A percentile compares a stretch with the other conserved stretches of the same genome.
These are phyloP conservation scores for Adoxophyes honmai DNA, from an alignment of 1,140 invertebrate genomes.

Conservation along the genomic window DNA sequence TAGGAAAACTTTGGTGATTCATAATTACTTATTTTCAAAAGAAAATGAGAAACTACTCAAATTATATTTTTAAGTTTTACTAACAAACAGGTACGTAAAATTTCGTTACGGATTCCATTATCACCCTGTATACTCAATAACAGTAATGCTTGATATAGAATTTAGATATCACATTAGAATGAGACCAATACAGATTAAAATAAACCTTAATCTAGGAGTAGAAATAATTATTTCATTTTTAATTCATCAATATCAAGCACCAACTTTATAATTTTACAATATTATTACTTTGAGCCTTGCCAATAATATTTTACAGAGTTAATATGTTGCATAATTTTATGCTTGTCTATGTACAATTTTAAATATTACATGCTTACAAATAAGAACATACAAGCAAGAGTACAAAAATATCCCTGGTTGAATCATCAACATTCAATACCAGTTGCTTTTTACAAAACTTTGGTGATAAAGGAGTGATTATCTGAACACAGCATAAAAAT, in stretches of 20 bases:
- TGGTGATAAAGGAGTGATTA: no score
- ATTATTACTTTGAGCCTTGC: slow-evolving; percentile 2
- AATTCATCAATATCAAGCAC: slow-evolving; percentile 4
- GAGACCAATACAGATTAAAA: slow-evolving; percentile 10
- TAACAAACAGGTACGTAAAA: no score
- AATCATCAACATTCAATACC: no score
- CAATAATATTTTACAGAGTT: slow-evolving; percentile 6
- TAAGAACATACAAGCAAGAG: background rate
- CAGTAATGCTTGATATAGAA: background rate
- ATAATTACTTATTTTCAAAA: no score
- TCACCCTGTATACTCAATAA: background rate
- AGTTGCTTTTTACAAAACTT: no score
- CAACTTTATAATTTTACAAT: background rate
- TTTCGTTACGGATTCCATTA: no score
- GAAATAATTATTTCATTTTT: background rate
- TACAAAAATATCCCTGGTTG: no score
- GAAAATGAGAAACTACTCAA: no score
- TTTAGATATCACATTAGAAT: slow-evolving; percentile 13
- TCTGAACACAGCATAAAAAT: no score
- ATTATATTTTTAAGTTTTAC: no score
- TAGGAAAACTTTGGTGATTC: no score
- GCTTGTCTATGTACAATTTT: background rate
- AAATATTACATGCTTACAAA: background rate
- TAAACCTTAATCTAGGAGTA: slow-evolving; percentile 1
- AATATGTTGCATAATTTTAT: no score